Base-by-base conservation (phyloP, 2,888 invertebrate genomes). In the Choreutis nemorana region DNA sequence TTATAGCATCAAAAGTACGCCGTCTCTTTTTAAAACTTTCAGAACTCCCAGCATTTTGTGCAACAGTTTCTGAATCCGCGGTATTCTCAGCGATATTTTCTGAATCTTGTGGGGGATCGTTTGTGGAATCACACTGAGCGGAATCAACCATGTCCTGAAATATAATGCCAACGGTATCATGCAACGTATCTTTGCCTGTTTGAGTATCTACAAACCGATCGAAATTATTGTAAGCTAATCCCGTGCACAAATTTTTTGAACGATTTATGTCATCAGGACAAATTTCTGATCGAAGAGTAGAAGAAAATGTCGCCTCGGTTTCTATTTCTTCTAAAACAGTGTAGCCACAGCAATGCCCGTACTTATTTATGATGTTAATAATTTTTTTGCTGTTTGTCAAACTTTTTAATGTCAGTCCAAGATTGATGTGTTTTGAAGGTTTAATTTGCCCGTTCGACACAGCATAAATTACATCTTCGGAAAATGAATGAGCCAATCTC, bases 151-250 rank as follows among this genome's bases (percentile, higher is more conserved):
- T 22, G 22, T 22, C 22, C 9, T 22, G 22, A 22, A 22, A 22
- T 22, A 22, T 22, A 22, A 22, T 22, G 22, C 22, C 22, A 22
- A 22, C 22, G 9, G 22, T 24, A 10, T 12, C 24, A 12, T 12
- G 24, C 24, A 24, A 24, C 10, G 24, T 24, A 2, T 24, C 24
- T 24, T 24, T 24, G 24, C 24, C 24, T 24, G 24, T 24, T 24
- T 12, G 24, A 24, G 24, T 24, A 24, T 24, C 24, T 24, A 24
- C 24, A 24, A 24, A 24, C 24, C 24, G 24, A 24, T 24, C 24
- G 24, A 24, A 24, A 24, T 24, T 24, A 24, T 24, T 24, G 24
- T 24, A 24, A 24, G 24, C 24, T 24, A 24, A 24, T 24, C 24
- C 24, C 13, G 24, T 24, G 24, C 24, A 24, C 10, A 24, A 24